Evolutionary conservation across 2,888 invertebrate species (phyloP).

Genomic region (Nemotelus pantherinus): DNA sequence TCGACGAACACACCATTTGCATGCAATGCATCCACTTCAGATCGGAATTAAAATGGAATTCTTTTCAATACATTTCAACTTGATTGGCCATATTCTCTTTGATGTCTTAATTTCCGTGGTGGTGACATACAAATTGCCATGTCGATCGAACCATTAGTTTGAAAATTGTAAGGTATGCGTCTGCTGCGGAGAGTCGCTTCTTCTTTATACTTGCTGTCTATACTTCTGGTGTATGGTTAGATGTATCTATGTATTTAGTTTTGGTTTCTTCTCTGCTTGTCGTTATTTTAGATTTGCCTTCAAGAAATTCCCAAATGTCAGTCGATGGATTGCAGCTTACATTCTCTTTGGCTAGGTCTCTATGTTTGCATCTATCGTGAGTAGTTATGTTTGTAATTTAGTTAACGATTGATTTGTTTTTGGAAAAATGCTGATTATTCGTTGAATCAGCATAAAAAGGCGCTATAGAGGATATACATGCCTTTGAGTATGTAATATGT

Average conservation of each 20-base stretch:
- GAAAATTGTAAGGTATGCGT: constrained; percentile 37
- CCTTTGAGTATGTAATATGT: too few species aligned
- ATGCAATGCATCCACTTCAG: too few species aligned
- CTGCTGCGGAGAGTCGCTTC: not conserved
- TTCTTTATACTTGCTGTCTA: not conserved
- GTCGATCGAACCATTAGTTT: constrained; percentile 40
- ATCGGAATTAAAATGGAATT: too few species aligned
- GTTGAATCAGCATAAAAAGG: too few species aligned
- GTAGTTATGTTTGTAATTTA: constrained; percentile 18
- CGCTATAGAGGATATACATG: too few species aligned
- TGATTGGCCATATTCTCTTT: constrained; percentile 36
- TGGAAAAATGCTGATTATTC: too few species aligned
- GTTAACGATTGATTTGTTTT: constrained; percentile 13
- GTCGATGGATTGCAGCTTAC: constrained; percentile 20
- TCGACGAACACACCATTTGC: too few species aligned
- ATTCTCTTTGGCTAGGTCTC: too few species aligned
- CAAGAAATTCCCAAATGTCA: constrained; percentile 39
- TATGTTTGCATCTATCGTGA: too few species aligned
- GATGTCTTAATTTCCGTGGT: constrained; percentile 43
- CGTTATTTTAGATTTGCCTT: constrained; percentile 30
- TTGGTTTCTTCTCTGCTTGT: constrained; percentile 9
- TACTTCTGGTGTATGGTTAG: too few species aligned
- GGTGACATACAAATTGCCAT: constrained; percentile 45
- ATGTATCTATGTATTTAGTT: too few species aligned
- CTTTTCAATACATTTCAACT: not conserved